Evolutionary conservation across 2,113 vertebrate species (phyloP).

Genomic region (Psittacara wagleri): DNA sequence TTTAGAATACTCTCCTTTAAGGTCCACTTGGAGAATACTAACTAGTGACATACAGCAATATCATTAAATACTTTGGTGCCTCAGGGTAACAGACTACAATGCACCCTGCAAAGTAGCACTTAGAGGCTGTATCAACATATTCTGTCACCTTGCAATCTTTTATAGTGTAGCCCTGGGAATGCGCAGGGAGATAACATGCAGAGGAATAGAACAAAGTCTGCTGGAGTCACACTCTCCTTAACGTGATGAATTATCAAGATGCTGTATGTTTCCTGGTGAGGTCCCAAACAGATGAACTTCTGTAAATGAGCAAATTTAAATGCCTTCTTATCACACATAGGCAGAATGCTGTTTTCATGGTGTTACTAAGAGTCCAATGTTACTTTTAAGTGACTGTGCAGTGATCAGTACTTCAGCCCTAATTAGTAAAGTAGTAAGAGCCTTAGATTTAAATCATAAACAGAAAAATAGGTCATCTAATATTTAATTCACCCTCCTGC

Average conservation of each 20-base stretch:
- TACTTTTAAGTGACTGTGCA: constrained; percentile 41
- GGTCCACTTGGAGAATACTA: constrained; percentile 25
- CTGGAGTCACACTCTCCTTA: constrained; percentile 39
- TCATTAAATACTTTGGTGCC: constrained; percentile 56
- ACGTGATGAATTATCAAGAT: constrained; percentile 45
- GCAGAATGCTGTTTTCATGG: background rate
- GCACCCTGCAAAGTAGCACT: constrained; percentile 37
- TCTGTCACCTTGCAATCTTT: constrained; percentile 63
- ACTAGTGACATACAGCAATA: background rate
- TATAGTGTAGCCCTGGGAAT: constrained; percentile 27
- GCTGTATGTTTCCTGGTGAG: background rate
- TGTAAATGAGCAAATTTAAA: constrained; percentile 58
- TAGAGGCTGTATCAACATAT: constrained; percentile 17
- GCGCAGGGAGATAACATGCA: constrained; percentile 40
- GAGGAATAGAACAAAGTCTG: constrained; percentile 24
- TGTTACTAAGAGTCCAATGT: background rate
- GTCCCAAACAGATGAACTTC: constrained; percentile 43
- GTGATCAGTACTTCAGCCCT: background rate
- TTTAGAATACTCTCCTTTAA: background rate
- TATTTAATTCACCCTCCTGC: background rate
- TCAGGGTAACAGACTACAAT: constrained; percentile 30
- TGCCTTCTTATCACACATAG: constrained; percentile 30
- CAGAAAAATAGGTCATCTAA: background rate
- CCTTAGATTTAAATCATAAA: constrained; percentile 8
- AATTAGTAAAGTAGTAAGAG: constrained; percentile 6